A percentile compares a stretch with the other conserved stretches of the same genome.
Conservation (phyloP, 2,797 vertebrate genomes). For the Fundulus diaphanus region DNA sequence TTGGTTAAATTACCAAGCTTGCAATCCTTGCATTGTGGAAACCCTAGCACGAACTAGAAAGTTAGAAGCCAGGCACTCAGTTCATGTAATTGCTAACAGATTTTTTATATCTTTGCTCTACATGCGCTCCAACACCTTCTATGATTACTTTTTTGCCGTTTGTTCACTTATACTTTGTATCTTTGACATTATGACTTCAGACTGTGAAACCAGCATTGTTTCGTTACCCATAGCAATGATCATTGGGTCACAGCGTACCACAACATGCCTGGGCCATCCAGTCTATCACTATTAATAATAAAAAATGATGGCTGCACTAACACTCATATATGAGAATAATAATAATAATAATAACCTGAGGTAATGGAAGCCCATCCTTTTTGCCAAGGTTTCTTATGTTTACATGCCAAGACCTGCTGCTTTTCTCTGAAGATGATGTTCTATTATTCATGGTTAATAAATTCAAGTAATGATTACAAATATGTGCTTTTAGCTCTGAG, state of each 20-base stretch:
- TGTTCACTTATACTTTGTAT: background rate
- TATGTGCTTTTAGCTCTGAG: background rate
- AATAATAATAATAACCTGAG: background rate
- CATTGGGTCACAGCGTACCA: background rate
- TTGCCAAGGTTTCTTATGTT: background rate
- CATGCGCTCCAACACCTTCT: background rate
- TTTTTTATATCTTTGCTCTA: background rate
- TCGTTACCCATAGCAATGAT: background rate
- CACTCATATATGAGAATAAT: background rate
- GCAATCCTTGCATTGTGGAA: background rate
- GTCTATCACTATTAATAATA: background rate
- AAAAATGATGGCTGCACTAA: background rate
- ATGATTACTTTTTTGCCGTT: background rate
- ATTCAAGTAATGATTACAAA: background rate
- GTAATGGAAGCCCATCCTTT: background rate
- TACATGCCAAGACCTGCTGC: conserved; percentile 4
- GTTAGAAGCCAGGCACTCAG: background rate
- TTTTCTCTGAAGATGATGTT: conserved; percentile 6
- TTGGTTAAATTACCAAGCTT: background rate
- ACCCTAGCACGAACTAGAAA: background rate
- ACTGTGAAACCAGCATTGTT: conserved; percentile 28
- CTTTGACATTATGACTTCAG: conserved; percentile 14
- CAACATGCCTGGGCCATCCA: background rate
- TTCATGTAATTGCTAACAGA: background rate
- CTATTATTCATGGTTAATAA: conserved; percentile 13